Evolutionary conservation across 2,888 invertebrate species (phyloP).

Genomic region (Coelinius sp.): DNA sequence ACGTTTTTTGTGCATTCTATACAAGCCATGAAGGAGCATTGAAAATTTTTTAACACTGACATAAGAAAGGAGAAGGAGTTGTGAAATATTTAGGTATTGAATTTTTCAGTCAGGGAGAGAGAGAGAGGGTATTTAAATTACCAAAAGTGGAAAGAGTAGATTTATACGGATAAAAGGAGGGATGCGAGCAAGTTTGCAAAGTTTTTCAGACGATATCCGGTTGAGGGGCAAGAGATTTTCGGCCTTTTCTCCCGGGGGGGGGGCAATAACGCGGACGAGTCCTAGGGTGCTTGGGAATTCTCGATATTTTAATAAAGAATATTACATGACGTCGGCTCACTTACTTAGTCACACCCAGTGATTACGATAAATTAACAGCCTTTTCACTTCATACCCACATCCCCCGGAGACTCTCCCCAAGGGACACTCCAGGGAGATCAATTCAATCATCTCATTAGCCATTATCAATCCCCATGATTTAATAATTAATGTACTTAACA

Average conservation of each 20-base stretch:
- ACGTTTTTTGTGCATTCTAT: constrained; percentile 6
- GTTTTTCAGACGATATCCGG: constrained; percentile 20
- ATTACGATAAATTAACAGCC: constrained; percentile 64
- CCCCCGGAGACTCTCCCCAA: background rate
- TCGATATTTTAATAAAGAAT: constrained; percentile 66
- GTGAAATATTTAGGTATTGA: constrained; percentile 26
- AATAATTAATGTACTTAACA: background rate
- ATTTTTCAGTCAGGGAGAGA: background rate
- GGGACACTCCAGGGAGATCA: background rate
- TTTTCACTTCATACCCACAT: constrained; percentile 3
- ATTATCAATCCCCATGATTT: background rate
- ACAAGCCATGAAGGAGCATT: constrained; percentile 16
- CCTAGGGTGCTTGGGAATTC: constrained; percentile 36
- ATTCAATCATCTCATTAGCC: background rate
- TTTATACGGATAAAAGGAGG: background rate
- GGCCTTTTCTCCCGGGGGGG: background rate
- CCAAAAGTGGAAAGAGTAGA: background rate
- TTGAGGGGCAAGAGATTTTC: constrained; percentile 29
- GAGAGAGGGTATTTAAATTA: constrained; percentile 5
- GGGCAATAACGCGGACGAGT: constrained; percentile 1
- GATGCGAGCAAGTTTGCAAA: background rate
- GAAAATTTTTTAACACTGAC: constrained; percentile 2
- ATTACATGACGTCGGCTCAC: constrained; percentile 58
- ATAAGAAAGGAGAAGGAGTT: constrained; percentile 1
- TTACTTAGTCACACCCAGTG: constrained; percentile 64